These are phyloP conservation scores for Parazoanthus swiftii DNA, from an alignment of 92 coral and sea anemone genomes.

Conservation along the genomic window DNA sequence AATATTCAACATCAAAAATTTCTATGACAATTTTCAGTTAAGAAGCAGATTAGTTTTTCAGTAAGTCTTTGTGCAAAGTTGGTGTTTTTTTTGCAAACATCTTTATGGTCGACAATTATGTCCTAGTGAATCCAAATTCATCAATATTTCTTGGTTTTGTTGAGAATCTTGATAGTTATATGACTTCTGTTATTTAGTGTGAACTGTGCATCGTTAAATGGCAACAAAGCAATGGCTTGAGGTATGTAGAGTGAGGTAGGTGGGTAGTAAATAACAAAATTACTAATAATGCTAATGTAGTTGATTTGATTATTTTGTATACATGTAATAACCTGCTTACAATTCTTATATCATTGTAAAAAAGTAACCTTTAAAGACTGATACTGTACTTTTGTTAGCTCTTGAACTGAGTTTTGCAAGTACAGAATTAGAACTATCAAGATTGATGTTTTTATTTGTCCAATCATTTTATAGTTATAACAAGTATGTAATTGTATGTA, in stretches of 20 bases:
- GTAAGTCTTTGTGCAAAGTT: too few relatives aligned
- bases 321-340: neutral
- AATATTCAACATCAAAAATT: too few relatives aligned
- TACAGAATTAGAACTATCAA: neutral
- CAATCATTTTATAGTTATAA: neutral
- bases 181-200: conserved; percentile 43
- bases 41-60: neutral
- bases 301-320: neutral
- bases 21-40: too few relatives aligned
- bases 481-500: neutral
- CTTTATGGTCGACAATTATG: neutral
- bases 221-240: conserved; percentile 17
- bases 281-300: neutral
- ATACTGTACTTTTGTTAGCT: neutral
- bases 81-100: neutral
- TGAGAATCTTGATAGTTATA: conserved; percentile 30
- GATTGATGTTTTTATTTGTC: neutral
- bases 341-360: too few relatives aligned
- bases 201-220: conserved; percentile 29
- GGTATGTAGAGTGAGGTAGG: conserved; percentile 46
- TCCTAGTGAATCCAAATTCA: neutral
- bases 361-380: neutral
- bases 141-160: neutral
- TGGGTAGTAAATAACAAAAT: neutral
- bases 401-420: neutral